These are phyloP conservation scores for Andricus grossulariae DNA, from an alignment of 1,140 invertebrate species.

Conservation along the genomic window DNA sequence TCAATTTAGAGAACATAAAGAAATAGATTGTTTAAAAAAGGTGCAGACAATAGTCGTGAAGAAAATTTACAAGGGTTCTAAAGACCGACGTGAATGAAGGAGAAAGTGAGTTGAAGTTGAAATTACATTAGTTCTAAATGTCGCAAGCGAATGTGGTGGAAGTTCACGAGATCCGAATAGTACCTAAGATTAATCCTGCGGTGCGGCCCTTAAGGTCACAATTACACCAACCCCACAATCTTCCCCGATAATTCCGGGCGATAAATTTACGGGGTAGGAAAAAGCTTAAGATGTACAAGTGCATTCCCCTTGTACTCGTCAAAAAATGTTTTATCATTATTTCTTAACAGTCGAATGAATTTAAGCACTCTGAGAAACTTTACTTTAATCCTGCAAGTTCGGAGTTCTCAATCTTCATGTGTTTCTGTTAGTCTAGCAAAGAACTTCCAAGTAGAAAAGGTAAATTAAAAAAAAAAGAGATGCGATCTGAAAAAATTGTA, in stretches of 20 bases:
- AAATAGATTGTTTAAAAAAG: neutral
- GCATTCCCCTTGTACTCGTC: neutral
- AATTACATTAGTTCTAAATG: constrained; percentile 25
- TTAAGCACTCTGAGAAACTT: neutral
- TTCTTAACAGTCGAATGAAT: constrained; percentile 9
- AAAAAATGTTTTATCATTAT: constrained; percentile 29
- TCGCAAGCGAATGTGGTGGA: constrained; percentile 20
- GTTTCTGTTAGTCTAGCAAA: neutral
- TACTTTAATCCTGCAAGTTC: constrained; percentile 14
- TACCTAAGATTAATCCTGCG: constrained; percentile 19
- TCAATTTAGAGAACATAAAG: neutral
- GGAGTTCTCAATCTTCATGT: constrained; percentile 16
- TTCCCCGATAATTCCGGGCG: constrained; percentile 1
- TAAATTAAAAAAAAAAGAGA: neutral
- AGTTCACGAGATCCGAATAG: constrained; percentile 15
- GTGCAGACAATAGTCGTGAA: neutral
- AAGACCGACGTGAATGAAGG: constrained; percentile 6
- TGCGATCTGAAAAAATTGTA: neutral
- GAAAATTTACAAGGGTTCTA: constrained; percentile 3
- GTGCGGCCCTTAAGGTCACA: constrained; percentile 11
- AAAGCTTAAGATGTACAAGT: constrained; percentile 1
- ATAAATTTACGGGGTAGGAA: constrained; percentile 7
- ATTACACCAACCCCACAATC: constrained; percentile 16
- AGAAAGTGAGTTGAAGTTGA: constrained; percentile 6
- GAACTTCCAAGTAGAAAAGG: constrained; percentile 7